phyloP scores from a whole-genome alignment of 2,113 vertebrate species.

The Micromys minutus region DNA sequence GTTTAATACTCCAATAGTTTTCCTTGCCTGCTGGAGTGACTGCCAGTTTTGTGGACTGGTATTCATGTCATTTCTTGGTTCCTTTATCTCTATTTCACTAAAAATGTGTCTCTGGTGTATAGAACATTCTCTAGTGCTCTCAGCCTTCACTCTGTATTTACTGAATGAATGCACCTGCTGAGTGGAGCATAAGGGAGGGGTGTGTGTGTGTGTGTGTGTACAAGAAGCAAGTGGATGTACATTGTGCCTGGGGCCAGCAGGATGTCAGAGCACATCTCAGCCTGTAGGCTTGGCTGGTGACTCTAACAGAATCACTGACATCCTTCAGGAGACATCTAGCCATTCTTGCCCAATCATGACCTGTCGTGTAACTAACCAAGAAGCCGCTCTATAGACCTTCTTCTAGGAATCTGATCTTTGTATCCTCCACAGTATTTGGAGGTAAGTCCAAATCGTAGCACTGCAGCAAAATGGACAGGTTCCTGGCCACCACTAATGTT shows the following conservation, averaged over 20 bases:
- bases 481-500: background rate
- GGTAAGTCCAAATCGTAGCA: background rate
- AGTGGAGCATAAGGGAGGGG: fast-evolving
- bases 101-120: background rate
- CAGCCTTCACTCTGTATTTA: background rate
- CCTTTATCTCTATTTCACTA: conserved; percentile 18
- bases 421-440: fast-evolving
- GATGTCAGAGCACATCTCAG: background rate
- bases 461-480: background rate
- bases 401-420: background rate
- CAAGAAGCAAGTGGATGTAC: too few species aligned
- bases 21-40: background rate
- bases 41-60: background rate
- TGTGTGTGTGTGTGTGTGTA: background rate
- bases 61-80: background rate
- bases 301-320: background rate
- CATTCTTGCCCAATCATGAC: background rate
- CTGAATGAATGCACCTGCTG: background rate
- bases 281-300: background rate
- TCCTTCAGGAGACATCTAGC: background rate
- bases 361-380: background rate
- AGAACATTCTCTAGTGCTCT: background rate
- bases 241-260: background rate
- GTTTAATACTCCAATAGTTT: background rate
- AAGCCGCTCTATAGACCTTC: fast-evolving